Base-by-base conservation (phyloP, 2,888 invertebrate species). In the Bellardia bayeri region DNA sequence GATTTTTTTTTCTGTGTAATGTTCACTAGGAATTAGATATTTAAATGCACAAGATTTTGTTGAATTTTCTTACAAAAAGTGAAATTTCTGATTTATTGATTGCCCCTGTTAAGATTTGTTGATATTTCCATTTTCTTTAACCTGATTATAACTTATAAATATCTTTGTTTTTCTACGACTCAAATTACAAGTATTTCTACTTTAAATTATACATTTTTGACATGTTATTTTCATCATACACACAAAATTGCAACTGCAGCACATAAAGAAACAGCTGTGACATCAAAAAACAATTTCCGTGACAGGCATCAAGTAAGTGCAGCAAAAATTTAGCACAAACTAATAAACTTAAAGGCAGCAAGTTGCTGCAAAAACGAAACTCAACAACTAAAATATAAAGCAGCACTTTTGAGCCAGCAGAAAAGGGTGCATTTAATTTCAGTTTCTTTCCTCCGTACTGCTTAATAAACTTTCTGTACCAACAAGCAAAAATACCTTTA, bases 191-290 rank as follows among this genome's bases (percentile, higher is more conserved):
- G 71, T 14, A 78, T 56, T 78, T 64, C 5, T 78, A 51, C 71
- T 78, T 64, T 45, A 40, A 49, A 64, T 45, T 16, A 51, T 42
- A 51, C 54, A 79, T 58, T 33, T 30, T 51, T 40, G 13, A 33
- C 71, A 83, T 71, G 23, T 56, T 71, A 49, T 69, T 45, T 45
- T n/a, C 4, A 23, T 23, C 56, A 85, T n/a, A 58, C 11, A 66
- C 42, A n/a, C 9, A n/a, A 2, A 84, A 69, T 54, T 14, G 51
- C 33, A 54, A 56, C 33, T 74, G 45, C 49, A 37, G 16, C 69
- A 79, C 51, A 49, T 30, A 71, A 49, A 49, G 33, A 51, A 81
- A 40, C 75, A 83, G 76, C 71, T 83, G 80, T 42, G 58, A 76
- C 86, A 81, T 42, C 51, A 51, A 82, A 84, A 72, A 79, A 14